Conservation (phyloP, 2,888 invertebrate genomes). For the Slavum lentiscoides region DNA sequence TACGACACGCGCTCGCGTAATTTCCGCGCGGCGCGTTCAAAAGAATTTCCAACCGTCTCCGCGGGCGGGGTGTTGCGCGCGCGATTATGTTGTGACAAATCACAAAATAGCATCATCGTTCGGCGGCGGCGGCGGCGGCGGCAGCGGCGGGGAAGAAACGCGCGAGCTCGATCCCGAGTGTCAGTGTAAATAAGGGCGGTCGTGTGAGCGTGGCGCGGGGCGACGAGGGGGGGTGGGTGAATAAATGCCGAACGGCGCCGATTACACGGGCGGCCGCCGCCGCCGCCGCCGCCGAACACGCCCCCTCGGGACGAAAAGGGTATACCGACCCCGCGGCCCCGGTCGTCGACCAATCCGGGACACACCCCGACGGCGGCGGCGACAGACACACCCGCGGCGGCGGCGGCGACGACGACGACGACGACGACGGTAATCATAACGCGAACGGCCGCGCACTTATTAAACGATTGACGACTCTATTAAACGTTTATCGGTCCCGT, state of each 20-base stretch:
- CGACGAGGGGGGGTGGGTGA: neutral
- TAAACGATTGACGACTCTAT: constrained; percentile 48
- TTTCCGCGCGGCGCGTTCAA: neutral
- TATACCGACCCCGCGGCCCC: constrained; percentile 23
- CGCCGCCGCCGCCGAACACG: constrained; percentile 14
- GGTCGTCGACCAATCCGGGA: constrained; percentile 36
- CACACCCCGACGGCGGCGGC: neutral
- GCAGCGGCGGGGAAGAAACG: neutral
- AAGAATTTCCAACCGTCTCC: constrained; percentile 8
- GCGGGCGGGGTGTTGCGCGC: neutral
- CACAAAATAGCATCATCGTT: constrained; percentile 49
- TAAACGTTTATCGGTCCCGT: constrained; percentile 32
- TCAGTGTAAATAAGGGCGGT: constrained; percentile 28
- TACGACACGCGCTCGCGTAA: neutral
- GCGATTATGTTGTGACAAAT: constrained; percentile 49
- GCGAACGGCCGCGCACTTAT: neutral
- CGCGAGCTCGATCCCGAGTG: constrained; percentile 21
- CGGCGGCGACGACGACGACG: neutral
- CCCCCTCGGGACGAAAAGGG: constrained; percentile 32
- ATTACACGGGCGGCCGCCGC: constrained; percentile 18
- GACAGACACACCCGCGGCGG: neutral
- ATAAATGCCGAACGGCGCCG: constrained; percentile 44
- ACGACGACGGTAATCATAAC: too few species aligned
- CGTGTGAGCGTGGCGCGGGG: neutral
- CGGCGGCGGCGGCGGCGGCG: neutral